These are phyloP conservation scores for Hymenochirus boettgeri DNA, from an alignment of 2,113 vertebrate species.

Conservation along the genomic window DNA sequence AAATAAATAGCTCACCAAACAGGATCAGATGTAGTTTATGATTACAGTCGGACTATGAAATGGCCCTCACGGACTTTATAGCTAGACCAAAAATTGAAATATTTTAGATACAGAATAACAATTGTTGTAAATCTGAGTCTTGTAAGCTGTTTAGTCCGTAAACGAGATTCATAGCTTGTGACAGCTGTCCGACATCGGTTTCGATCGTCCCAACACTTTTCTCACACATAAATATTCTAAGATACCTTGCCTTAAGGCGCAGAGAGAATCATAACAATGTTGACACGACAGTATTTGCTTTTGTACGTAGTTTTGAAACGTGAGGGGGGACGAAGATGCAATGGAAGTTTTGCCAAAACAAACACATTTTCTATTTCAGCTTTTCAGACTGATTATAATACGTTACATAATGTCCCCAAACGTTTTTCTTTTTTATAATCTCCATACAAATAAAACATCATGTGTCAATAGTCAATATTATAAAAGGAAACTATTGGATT, in stretches of 20 bases:
- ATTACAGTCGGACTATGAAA: not conserved
- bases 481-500: no score
- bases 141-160: not conserved
- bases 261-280: not conserved
- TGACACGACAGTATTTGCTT: not conserved
- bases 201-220: not conserved
- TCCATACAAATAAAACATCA: no score
- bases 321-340: no score
- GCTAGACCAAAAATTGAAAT: not conserved
- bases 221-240: not conserved
- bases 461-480: no score
- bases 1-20: no score
- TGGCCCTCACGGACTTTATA: not conserved
- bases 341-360: no score
- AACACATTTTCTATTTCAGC: no score
- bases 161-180: not conserved
- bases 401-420: no score
- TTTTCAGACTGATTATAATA: no score
- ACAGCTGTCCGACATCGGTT: not conserved
- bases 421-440: no score
- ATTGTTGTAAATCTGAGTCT: not conserved
- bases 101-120: not conserved
- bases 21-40: not conserved
- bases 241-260: not conserved
- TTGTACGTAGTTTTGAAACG: not conserved